Percentiles rank a stretch among this genome's conserved stretches.
Conservation (phyloP, 2,797 vertebrate species). For the Trachops cirrhosus region DNA sequence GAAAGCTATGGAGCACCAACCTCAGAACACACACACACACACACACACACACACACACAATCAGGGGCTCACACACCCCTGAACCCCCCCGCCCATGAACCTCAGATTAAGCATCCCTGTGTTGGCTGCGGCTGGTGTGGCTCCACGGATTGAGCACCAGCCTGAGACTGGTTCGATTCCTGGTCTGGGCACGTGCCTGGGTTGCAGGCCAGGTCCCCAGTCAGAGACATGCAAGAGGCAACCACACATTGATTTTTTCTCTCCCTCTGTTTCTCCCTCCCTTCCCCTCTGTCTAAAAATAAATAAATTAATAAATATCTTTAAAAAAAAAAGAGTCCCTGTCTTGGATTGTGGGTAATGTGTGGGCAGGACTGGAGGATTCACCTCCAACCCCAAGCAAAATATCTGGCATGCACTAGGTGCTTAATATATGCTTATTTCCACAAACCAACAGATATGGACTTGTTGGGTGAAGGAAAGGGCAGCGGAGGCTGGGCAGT, state of each 20-base stretch:
- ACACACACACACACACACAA: not conserved
- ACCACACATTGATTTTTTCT: too few relatives aligned
- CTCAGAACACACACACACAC: not conserved
- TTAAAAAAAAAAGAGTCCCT: not conserved
- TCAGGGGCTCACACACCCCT: not conserved
- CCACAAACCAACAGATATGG: not conserved
- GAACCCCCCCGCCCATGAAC: not conserved
- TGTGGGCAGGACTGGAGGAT: not conserved
- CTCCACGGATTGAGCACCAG: too few relatives aligned
- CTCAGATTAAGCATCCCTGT: not conserved
- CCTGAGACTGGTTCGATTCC: too few relatives aligned
- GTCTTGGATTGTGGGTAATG: not conserved
- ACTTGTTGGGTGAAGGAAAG: not conserved
- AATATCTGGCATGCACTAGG: not conserved
- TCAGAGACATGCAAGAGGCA: too few relatives aligned
- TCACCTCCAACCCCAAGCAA: not conserved
- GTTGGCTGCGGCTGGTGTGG: not conserved
- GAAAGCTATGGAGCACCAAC: not conserved
- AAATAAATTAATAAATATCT: too few relatives aligned
- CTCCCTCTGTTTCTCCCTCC: too few relatives aligned
- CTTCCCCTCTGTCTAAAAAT: too few relatives aligned
- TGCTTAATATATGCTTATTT: not conserved
- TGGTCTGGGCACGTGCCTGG: too few relatives aligned
- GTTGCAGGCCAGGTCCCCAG: too few relatives aligned
- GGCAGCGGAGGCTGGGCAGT: not conserved